A percentile compares a stretch with the other conserved stretches of the same genome.
Conservation (phyloP, 1,140 invertebrate species). For the Brachionus rotundiformis region DNA sequence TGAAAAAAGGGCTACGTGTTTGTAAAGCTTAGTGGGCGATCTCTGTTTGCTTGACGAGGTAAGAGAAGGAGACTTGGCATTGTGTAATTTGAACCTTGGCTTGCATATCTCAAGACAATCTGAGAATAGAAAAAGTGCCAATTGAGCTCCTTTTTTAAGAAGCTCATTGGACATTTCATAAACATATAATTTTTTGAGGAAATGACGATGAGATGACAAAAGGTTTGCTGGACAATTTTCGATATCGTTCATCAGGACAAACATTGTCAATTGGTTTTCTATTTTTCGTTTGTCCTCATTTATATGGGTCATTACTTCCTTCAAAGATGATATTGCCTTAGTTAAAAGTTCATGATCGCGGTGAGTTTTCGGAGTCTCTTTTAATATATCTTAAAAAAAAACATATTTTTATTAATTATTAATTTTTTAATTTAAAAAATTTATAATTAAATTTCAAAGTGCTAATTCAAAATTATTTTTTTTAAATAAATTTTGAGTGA, state of each 20-base stretch:
- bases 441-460: background rate
- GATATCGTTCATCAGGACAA: conserved; percentile 95
- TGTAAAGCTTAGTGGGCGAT: conserved; percentile 73
- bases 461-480: no score
- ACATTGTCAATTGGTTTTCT: conserved; percentile 88
- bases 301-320: conserved; percentile 86
- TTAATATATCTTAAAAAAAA: conserved; percentile 78
- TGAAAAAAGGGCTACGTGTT: conserved; percentile 84
- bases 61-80: conserved; percentile 35
- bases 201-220: conserved; percentile 84
- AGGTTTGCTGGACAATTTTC: conserved; percentile 90
- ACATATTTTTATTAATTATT: conserved; percentile 53
- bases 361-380: conserved; percentile 82
- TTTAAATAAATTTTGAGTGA: no score
- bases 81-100: conserved; percentile 35
- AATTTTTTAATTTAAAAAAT: background rate
- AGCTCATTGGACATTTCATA: conserved; percentile 82
- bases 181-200: conserved; percentile 82
- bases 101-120: conserved; percentile 76
- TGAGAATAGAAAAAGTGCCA: conserved; percentile 87
- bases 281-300: conserved; percentile 95
- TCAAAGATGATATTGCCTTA: conserved; percentile 79
- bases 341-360: conserved; percentile 80
- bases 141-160: conserved; percentile 79
- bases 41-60: conserved; percentile 56